Base-by-base conservation (phyloP, 1,140 invertebrate genomes). In the Plectrocnemia conspersa region DNA sequence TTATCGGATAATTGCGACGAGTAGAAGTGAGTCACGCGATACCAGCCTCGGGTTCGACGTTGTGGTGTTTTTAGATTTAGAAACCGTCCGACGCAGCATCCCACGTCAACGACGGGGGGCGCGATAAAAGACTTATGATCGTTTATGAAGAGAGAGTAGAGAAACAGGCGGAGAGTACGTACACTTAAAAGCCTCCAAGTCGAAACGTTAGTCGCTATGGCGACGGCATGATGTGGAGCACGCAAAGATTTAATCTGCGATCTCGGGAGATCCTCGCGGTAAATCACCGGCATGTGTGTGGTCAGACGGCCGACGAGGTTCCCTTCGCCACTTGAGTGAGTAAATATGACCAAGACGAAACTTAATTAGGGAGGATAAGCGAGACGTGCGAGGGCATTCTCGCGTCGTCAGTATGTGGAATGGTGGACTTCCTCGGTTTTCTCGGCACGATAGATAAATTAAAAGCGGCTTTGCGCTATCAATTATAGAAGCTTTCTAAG, bases 261-360 rank as follows among this genome's bases (percentile, higher is more conserved):
- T n/a, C 7, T 16, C 7, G 35, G 7, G 35, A 38, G 35, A 38
- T 38, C 35, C 10, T 15, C 6, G 13, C 18, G 15, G 5, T 38
- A 38, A 38, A 38, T 38, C 35, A 38, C 35, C 35, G 11, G 11
- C 35, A n/a, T n/a, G 35, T 38, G 35, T 15, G 35, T 5, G 35
- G 35, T 38, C 35, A 38, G 35, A 38, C 7, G 35, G 7, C 35
- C 10, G 6, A 29, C 6, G n/a, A 29, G 27, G n/a, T 29, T 29
- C 27, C n/a, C 27, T 29, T 29, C 27, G 6, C 27, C 27, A 29
- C 27, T 29, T 29, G 27, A 29, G 27, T n/a, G 27, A 29, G 27
- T 29, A 29, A 29, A 29, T 29, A 29, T 29, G 27, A 29, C 27
- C n/a, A 6, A n/a, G n/a, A 29, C n/a, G 27, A 29, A 29, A 29